These are phyloP conservation scores for Teleogryllus occipitalis DNA, from an alignment of 1,140 invertebrate genomes.

Conservation along the genomic window DNA sequence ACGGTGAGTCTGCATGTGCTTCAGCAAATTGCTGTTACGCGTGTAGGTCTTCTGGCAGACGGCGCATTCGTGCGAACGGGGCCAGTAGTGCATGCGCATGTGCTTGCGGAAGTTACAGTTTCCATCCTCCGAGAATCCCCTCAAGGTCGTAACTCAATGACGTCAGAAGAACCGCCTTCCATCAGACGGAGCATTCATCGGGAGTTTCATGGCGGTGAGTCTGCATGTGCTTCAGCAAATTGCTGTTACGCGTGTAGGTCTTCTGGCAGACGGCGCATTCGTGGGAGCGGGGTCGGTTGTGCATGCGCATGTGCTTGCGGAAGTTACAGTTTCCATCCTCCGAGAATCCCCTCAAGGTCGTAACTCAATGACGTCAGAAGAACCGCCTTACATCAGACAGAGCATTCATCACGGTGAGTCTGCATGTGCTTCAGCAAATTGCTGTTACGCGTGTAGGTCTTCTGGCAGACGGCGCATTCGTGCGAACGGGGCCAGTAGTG, in stretches of 20 bases:
- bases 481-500: conserved; percentile 63
- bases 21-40: conserved; percentile 55
- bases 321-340: conserved; percentile 6
- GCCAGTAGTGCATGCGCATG: conserved; percentile 58
- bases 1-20: conserved; percentile 52
- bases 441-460: conserved; percentile 59
- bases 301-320: conserved; percentile 49
- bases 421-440: conserved; percentile 56
- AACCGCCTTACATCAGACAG: no score
- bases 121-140: no score
- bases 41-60: conserved; percentile 64
- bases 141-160: no score
- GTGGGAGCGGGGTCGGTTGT: conserved; percentile 63
- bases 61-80: conserved; percentile 54
- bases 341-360: conserved; percentile 47
- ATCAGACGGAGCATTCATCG: conserved; percentile 56
- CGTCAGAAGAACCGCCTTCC: conserved; percentile 58
- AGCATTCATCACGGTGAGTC: no score
- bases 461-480: conserved; percentile 56
- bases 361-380: no score
- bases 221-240: conserved; percentile 54
- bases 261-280: conserved; percentile 58
- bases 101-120: conserved; percentile 38
- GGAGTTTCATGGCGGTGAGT: conserved; percentile 57
- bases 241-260: conserved; percentile 58